Base-by-base conservation (phyloP, 2,797 vertebrate species). In the Halcyon badia region DNA sequence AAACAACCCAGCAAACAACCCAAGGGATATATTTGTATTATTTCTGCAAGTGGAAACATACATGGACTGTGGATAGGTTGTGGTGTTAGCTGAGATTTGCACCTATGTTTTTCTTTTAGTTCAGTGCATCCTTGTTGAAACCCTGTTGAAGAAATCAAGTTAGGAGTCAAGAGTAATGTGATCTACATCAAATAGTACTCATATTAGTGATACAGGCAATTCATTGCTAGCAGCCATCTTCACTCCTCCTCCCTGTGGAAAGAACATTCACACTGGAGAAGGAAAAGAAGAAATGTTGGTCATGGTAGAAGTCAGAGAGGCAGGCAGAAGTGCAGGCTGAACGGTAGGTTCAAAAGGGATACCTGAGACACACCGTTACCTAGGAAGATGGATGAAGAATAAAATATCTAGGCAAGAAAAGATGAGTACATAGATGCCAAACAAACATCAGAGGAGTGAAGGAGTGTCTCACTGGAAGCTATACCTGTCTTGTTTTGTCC, bases 41-140 rank as follows among this genome's bases (percentile, higher is more conserved):
- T 30, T 83, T 77, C 54, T 25, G 19, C 51, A 77, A 73, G 56
- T 25, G 85, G 71, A 93, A 95, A 79, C 22, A 57, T 16, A 44
- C 31, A 76, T 0, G 0, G 58, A 85, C 21, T 12, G 37, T 37
- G 77, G 0, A 70, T 58, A 37, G 62, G 33, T 41, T 42, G 14
- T 70, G 26, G 14, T 35, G 21, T 49, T 79, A 76, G 54, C 49
- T 78, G 77, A 64, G 65, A 78, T 80, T 15, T 76, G 24, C 42
- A 83, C 33, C 15, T 65, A 12, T 46, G 17, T 37, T 3, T 31
- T 39, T 33, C 58, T 90, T 92, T 83, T 31, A 75, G 61, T 22
- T 86, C 51, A 37, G 20, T 28, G 5, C 17, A 81, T 83, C 52
- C 41, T 70, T 73, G 22, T 61, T 79, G 77, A 88, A 92, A 87